Evolutionary conservation across 2,888 invertebrate species (phyloP), one percentile per base, ranked within the genome.

Genomic region (Tenthredo scrophulariae): DNA sequence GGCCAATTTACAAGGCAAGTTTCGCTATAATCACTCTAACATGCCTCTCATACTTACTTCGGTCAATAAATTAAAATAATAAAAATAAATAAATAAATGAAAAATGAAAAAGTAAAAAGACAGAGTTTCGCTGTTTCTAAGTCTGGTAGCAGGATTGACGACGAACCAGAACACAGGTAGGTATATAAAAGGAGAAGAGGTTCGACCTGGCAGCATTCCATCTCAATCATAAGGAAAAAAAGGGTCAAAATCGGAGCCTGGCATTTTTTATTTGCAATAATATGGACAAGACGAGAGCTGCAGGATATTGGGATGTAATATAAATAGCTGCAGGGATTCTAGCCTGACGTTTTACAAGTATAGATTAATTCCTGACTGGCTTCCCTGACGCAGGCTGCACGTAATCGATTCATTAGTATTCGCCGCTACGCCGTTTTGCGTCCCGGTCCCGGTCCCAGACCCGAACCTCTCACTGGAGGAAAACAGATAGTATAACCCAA

Each of bases 361-460:
- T 67, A 46, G 83, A 83, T 83, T 83, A 83, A 67, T 83, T 83
- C 46, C 54, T 46, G 40, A 1, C 10, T 43, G 43, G 26, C 65
- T 33, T 37, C 80, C 62, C 58, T 37, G 18, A 62, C 62, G 33
- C 26, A 62, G 83, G 43, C n/a, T n/a, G n/a, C 67, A 40, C 22
- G 46, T 83, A 83, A 83, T 83, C 83, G 83, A 83, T 83, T 83
- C 65, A 70, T 83, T 46, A 29, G 83, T 67, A 67, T 83, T 70
- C 67, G 46, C 4, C n/a, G 15, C 80, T 77, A 22, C 33, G 26
- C 54, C 50, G 40, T 43, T 40, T 72, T 26, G 43, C 40, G 74
- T n/a, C 22, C 77, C 77, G 43, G 29, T 29, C 29, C 29, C 50
- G 40, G 18, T n/a, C 50, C 50, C 13, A 26, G 29, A 3, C 13